Percentiles rank a stretch among this genome's conserved stretches.
phyloP scores from a whole-genome alignment of 2,888 invertebrate genomes.

The Meliscaeva auricollis region DNA sequence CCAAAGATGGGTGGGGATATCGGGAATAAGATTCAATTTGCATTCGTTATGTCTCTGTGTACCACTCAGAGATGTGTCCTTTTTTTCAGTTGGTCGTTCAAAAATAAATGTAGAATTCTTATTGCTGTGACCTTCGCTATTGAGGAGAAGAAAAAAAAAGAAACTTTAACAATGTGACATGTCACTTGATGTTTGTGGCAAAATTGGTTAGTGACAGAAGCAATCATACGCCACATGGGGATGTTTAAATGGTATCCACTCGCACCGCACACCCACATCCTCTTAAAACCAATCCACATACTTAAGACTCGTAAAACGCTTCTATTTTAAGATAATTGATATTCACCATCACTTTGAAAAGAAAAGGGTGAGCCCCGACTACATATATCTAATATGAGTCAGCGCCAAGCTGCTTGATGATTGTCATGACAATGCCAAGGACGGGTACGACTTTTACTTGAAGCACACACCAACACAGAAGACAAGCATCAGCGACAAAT shows the following conservation, averaged over 20 bases:
- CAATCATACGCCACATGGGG: constrained; percentile 52
- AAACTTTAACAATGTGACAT: constrained; percentile 67
- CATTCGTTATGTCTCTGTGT: constrained; percentile 70
- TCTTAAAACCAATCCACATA: constrained; percentile 57
- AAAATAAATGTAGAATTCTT: constrained; percentile 73
- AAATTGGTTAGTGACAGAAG: constrained; percentile 70
- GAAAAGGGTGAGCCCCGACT: constrained; percentile 31
- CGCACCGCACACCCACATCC: constrained; percentile 9
- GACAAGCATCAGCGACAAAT: constrained; percentile 65
- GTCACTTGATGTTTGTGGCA: constrained; percentile 73
- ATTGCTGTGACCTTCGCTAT: constrained; percentile 64
- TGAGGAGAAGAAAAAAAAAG: constrained; percentile 13
- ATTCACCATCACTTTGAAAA: constrained; percentile 64
- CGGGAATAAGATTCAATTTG: constrained; percentile 75
- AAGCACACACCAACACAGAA: constrained; percentile 20
- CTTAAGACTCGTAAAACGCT: constrained; percentile 65
- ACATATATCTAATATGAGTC: too few relatives aligned
- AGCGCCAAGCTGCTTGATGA: constrained; percentile 55
- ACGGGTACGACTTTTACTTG: constrained; percentile 30
- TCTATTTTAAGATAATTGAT: constrained; percentile 71
- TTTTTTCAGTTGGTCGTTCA: constrained; percentile 35
- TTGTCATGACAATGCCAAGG: constrained; percentile 59
- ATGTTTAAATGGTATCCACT: constrained; percentile 27
- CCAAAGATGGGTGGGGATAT: constrained; percentile 46
- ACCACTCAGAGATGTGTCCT: constrained; percentile 63